Evolutionary conservation across 2,797 vertebrate genomes (phyloP), one percentile per base, ranked within the genome.

Genomic region (Sebastes iracundus): DNA sequence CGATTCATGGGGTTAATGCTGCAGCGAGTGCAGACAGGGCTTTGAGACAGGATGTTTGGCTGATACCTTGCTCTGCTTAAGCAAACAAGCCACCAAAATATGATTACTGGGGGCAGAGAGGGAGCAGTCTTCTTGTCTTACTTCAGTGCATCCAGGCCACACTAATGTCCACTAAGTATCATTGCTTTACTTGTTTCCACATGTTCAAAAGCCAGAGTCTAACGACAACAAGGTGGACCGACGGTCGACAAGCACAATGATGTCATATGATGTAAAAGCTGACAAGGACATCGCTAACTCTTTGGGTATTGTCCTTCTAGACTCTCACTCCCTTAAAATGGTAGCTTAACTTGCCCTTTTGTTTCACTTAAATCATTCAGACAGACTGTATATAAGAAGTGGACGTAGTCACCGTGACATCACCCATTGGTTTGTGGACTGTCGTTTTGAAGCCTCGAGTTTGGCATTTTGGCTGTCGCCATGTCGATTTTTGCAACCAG

Each of bases 41-140:
- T 95, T 93, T 94, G 90, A 95, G 96, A 96, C 96, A 97, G 96
- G 96, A 97, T 96, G 96, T 96, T 96, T 96, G 95, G 94, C 94
- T 89, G 93, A 96, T 94, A 95, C 95, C 93, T 96, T 90, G 93
- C 93, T 95, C 92, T 92, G 95, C 95, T 95, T 95, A 96, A 94
- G 96, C 95, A 97, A 97, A 97, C 96, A 97, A 95, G 92, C 93
- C 93, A 93, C 92, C 89, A 94, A 95, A 94, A 94, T 93, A 96
- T 95, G 92, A 95, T 95, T 95, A 92, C 80, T 77, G 89, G 92
- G 94, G 91, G 94, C 84, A 92, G 85, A 88, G 92, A 84, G 68
- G 84, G 86, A 88, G 85, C 78, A 71, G 87, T 75, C 77, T 82
- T 86, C 86, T 88, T 89, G 83, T 89, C 85, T 91, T 85, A 80